A percentile compares a stretch with the other conserved stretches of the same genome.
phyloP scores from a whole-genome alignment of 2,797 vertebrate genomes.

The Melanotaenia parkinsoni region DNA sequence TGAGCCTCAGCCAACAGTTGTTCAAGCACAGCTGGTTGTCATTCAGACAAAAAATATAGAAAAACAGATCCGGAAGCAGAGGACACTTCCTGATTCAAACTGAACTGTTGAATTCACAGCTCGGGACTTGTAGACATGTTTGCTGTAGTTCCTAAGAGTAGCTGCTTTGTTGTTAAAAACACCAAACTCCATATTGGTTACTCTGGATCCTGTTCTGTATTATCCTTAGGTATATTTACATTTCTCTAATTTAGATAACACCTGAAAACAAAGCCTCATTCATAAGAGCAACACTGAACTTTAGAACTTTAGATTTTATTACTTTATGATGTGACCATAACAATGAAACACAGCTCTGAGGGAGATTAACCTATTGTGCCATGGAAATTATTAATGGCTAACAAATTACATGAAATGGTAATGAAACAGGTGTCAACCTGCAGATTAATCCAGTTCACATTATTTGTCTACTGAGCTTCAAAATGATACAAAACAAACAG shows the following conservation, averaged over 20 bases:
- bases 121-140: constrained; percentile 12
- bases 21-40: constrained; percentile 70
- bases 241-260: constrained; percentile 22
- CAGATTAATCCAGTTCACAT: not conserved
- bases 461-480: not conserved
- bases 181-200: not conserved
- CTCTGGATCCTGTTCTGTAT: not conserved
- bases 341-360: not conserved
- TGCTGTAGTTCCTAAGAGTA: not conserved
- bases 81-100: constrained; percentile 48
- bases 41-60: constrained; percentile 69
- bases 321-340: not conserved
- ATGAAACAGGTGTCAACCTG: not conserved
- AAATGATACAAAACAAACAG: not conserved
- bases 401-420: not conserved
- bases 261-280: constrained; percentile 43
- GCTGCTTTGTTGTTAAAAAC: not conserved
- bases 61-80: constrained; percentile 49
- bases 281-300: not conserved
- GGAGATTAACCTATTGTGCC: not conserved
- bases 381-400: not conserved
- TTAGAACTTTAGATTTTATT: constrained; percentile 19
- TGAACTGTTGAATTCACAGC: constrained; percentile 44
- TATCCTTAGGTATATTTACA: constrained; percentile 14
- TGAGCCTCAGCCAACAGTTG: constrained; percentile 23